These are phyloP conservation scores for Cyrtodaria siliqua DNA, from an alignment of 2,888 invertebrate species.

Conservation along the genomic window DNA sequence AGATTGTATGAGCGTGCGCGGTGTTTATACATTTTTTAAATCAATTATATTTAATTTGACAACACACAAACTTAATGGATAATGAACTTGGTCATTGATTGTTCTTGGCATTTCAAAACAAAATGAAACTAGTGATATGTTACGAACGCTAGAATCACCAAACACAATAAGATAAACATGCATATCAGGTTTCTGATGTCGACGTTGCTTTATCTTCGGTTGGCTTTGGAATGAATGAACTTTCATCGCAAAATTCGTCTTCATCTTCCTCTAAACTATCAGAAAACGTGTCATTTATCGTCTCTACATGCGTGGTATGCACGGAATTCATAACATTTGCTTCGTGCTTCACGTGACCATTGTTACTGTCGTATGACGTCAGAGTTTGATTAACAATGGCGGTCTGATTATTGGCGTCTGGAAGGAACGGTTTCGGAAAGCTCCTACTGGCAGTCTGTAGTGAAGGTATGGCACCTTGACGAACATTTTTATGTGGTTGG, in stretches of 20 bases:
- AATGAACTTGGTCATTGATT: too few species aligned
- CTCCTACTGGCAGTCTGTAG: slow-evolving; percentile 58
- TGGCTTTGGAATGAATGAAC: slow-evolving; percentile 56
- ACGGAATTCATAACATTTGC: slow-evolving; percentile 47
- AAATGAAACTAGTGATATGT: too few species aligned
- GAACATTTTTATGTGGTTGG: slow-evolving; percentile 91
- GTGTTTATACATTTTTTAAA: too few species aligned
- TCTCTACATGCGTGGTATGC: slow-evolving; percentile 59
- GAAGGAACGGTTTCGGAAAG: slow-evolving; percentile 60
- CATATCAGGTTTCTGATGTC: slow-evolving; percentile 39
- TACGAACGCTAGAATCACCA: too few species aligned
- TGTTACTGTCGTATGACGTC: slow-evolving; percentile 65
- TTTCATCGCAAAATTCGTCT: slow-evolving; percentile 66
- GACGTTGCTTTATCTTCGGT: slow-evolving; percentile 62
- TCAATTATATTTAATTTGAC: too few species aligned
- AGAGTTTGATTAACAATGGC: slow-evolving; percentile 40
- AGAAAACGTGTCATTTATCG: slow-evolving; percentile 72
- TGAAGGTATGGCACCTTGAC: slow-evolving; percentile 87
- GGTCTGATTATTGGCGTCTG: slow-evolving; percentile 44
- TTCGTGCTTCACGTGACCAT: slow-evolving; percentile 51
- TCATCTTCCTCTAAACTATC: slow-evolving; percentile 78
- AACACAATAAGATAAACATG: too few species aligned
- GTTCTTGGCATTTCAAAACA: too few species aligned
- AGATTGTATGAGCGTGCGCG: too few species aligned
- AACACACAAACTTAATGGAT: too few species aligned